Evolutionary conservation across 2,113 vertebrate genomes (phyloP), one percentile per base, ranked within the genome.

Genomic region (Aegypius monachus): DNA sequence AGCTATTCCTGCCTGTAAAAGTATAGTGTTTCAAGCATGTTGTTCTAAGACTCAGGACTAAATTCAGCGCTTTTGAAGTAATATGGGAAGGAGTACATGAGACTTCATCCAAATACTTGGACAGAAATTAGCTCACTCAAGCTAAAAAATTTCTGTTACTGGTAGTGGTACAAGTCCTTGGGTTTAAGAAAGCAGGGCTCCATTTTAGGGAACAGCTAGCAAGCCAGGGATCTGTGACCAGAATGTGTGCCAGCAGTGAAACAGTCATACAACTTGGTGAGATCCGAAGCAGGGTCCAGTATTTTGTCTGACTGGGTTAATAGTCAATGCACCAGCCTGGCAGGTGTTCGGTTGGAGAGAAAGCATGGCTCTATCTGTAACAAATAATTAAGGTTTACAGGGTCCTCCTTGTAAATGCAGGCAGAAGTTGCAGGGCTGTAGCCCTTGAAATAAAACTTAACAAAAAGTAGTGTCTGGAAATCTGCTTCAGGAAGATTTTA

Each of bases 271-370:
- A 84, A 17, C 12, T 52, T 56, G 48, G 40, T 65, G 73, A 90
- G 62, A 74, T 55, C 27, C 32, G 52, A 58, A 38, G 61, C 61
- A 71, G 38, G 1, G 0, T n/a, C 45, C 93, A 81, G 7, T n/a
- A 12, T 66, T 81, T 83, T 43, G 45, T 73, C 72, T 74, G 36
- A 23, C 55, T 36, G 11, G 29, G 20, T 83, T 70, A 71, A 71
- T 56, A 13, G 14, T n/a, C 68, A 45, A 18, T 27, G 42, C 40
- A 86, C 16, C 34, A 85, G 93, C 26, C 16, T 26, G 23, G 38
- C 32, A 79, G 15, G 38, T 26, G 31, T 36, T 34, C 0, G 0
- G 16, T 31, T 34, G 48, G 9, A 65, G 8, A 79, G 13, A 75
- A 88, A 71, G 55, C 34, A 45, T 2, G 10, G 16, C n/a, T 55